Evolutionary conservation across 1,140 invertebrate species (phyloP), one percentile per base, ranked within the genome.

Genomic region (Anastrepha obliqua): DNA sequence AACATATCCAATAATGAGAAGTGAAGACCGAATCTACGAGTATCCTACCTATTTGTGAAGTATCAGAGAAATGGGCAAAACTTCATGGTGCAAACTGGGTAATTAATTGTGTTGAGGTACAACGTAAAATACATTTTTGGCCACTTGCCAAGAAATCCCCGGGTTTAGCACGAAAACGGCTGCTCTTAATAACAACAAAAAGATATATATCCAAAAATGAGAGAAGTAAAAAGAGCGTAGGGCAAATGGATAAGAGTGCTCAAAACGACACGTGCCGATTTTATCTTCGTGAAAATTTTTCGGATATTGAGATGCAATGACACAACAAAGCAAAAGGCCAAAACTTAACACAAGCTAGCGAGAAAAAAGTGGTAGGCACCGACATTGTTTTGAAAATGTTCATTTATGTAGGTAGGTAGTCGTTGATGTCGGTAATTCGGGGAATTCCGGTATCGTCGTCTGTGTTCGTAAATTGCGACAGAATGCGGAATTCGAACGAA

Each of bases 121-220:
- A 29, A 29, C 29, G 29, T 29, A 29, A 29, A 29, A 29, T 29
- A 29, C 29, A 29, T 29, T 29, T 29, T 29, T 29, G 74, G 74
- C 74, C 20, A 3, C 47, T 47, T 55, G 47, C n/a, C 74, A 81
- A 81, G n/a, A 81, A 81, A 81, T 81, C 44, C 74, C 47, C 13
- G 74, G 74, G 47, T 15, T 81, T 29, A 55, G 9, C 47, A 81
- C 20, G 7, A 51, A 55, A 6, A 81, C 17, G 39, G 44, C 47
- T 55, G 17, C 55, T 11, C 47, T 3, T 11, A 51, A 81, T 55
- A 17, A 55, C n/a, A 81, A 81, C 51, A 55, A 55, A 20, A 15
- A 55, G 74, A 78, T 78, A 9, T 20, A 81, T 13, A 11, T 55
- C 42, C 42, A 4, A 74, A n/a, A 42, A 15, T 15, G 70, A 74